Percentiles rank a stretch among this genome's conserved stretches.
phyloP scores from a whole-genome alignment of 2,888 invertebrate genomes.

The Apeira syringaria region DNA sequence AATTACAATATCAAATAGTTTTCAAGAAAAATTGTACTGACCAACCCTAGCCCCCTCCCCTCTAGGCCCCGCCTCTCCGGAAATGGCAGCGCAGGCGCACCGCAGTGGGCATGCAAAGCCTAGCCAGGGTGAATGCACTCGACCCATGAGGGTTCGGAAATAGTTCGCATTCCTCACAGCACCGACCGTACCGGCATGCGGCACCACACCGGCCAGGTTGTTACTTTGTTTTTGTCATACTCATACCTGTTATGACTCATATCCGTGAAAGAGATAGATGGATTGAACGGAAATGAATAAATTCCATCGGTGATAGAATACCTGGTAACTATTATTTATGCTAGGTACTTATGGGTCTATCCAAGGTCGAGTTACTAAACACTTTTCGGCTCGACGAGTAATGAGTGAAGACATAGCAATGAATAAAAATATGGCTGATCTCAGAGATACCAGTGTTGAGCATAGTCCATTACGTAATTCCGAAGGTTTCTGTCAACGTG shows the following conservation, averaged over 20 bases:
- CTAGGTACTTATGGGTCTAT: background rate
- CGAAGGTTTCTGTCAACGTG: too few relatives aligned
- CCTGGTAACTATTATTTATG: background rate
- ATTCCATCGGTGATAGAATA: slow-evolving; percentile 11
- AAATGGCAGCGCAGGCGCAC: slow-evolving; percentile 61
- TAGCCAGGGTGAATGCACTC: slow-evolving; percentile 56
- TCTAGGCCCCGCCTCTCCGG: slow-evolving; percentile 45
- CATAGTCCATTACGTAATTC: too few relatives aligned
- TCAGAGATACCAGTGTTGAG: too few relatives aligned
- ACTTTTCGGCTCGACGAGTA: too few relatives aligned
- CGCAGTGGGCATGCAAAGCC: slow-evolving; percentile 63
- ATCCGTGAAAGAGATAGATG: slow-evolving; percentile 4
- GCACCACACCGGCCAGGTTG: slow-evolving; percentile 11
- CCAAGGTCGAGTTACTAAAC: too few relatives aligned
- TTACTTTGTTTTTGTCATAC: slow-evolving; percentile 10
- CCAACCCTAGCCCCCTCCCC: slow-evolving; percentile 25
- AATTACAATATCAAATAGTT: too few relatives aligned
- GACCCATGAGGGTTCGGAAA: slow-evolving; percentile 43
- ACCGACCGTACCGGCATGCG: slow-evolving; percentile 3
- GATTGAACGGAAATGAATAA: slow-evolving; percentile 16
- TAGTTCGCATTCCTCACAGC: slow-evolving; percentile 32
- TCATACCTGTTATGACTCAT: slow-evolving; percentile 18
- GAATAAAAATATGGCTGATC: too few relatives aligned
- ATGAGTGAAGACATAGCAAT: too few relatives aligned
- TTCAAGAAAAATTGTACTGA: slow-evolving; percentile 44